Evolutionary conservation across 2,797 vertebrate genomes (phyloP), one percentile per base, ranked within the genome.

Genomic region (Loriculus beryllinus): DNA sequence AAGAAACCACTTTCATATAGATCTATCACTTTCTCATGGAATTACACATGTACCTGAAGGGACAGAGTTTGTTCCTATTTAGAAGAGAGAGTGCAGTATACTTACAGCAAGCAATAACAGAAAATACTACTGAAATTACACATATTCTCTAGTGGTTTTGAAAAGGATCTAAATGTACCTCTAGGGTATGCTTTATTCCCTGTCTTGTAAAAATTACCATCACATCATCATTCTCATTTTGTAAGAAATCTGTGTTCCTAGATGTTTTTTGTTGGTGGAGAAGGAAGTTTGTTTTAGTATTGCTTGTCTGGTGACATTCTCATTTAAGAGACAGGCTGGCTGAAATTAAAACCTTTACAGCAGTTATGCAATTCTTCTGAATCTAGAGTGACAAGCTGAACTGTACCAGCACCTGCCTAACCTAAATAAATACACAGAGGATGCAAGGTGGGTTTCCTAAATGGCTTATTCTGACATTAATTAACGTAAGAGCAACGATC

Each of bases 1-100:
- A 92, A 82, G 51, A 77, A 86, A 88, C 39, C 65, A 64, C 63
- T 84, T 96, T 77, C 56, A 59, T 48, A 65, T 3, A 86, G 15
- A 85, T 25, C 23, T 35, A 78, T 54, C 4, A 1, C 59, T 82
- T 87, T 91, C 62, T 85, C 52, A 35, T 39, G 60, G n/a, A 92
- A 68, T 37, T 65, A 51, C 25, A 68, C 39, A 20, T 59, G 83
- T 68, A 60, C 68, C 80, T 62, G 81, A 85, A 90, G 56, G 37
- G 43, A 89, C n/a, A 57, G 52, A 88, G n/a, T 43, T 82, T 93
- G 47, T 69, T 90, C 62, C 75, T 71, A 94, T 93, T 83, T 93
- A 88, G 79, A 90, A 76, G 67, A 63, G 29, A 64, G 54, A 85
- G 23, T 67, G 51, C 35, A 78, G 68, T 68, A n/a, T 76, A 75